Evolutionary conservation across 2,888 invertebrate species (phyloP), one percentile per base, ranked within the genome.

Genomic region (Tillus elongatus): DNA sequence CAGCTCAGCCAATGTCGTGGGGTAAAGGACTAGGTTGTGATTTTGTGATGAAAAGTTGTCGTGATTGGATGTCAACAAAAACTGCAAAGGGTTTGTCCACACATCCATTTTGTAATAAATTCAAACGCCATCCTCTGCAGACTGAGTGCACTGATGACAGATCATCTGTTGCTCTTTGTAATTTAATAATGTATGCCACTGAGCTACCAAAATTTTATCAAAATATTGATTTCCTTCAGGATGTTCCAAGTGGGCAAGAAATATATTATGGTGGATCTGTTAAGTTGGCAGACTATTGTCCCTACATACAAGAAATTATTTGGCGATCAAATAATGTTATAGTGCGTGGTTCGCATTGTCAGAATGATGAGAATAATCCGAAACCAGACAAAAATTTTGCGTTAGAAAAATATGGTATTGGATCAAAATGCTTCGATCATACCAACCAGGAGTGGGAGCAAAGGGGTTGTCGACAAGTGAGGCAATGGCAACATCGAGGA

Each of bases 291-390:
- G 96, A 97, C 70, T 88, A 85, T 65, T 98, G 97, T 59, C 97
- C 98, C 0, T 98, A 95, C 64, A 85, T 93, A 36, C 96, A 96
- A 68, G 96, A 96, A 70, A 96, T 97, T 63, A 93, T 92, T 0
- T 97, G 96, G 95, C 75, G 85, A 45, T 85, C 88, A 51, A 84
- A 87, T 59, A 86, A 83, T 56, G 78, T 88, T 1, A 77, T 87
- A n/a, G 82, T 95, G 1, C 71, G 97, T 14, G 96, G 96, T 14
- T 95, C 95, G 13, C 84, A 93, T 52, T 97, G 97, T 62, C 82
- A 83, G 27, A 86, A 87, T 52, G 75, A 78, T 19, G 91, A 92
- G 58, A 96, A 96, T 57, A 92, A 90, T 66, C 92, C 92, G 34
- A 82, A 81, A 57, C 71, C 77, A 0, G 89, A 88, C 39, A 88